These are phyloP conservation scores for Hormiphora californensis DNA, from an alignment of 37 sponge, comb jelly and placozoan species.

Conservation along the genomic window DNA sequence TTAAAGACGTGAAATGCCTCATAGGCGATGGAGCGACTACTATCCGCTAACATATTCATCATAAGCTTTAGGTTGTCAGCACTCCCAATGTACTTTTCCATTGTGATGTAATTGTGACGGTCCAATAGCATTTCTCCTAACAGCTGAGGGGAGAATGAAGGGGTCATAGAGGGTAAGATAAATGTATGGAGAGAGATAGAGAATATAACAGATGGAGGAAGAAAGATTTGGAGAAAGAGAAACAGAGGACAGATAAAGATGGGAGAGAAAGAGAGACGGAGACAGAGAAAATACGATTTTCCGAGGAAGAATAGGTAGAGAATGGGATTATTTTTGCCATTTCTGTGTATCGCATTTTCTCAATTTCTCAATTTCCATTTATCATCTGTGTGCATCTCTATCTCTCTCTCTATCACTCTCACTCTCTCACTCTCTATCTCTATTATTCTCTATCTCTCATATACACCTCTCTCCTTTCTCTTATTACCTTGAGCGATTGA, in stretches of 20 bases:
- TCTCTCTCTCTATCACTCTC: too few species aligned
- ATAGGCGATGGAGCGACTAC: slow-evolving; percentile 88
- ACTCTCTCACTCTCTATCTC: too few species aligned
- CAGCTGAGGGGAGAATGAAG: slow-evolving; percentile 61
- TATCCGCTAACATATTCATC: slow-evolving; percentile 89
- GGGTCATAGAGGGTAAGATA: too few species aligned
- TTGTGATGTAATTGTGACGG: slow-evolving; percentile 92
- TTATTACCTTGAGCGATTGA: slow-evolving; percentile 92
- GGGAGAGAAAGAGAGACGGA: background rate
- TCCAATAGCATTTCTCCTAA: slow-evolving; percentile 95
- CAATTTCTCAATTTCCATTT: too few species aligned
- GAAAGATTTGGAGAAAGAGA: background rate
- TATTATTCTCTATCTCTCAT: too few species aligned
- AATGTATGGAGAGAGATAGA: background rate
- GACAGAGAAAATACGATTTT: background rate
- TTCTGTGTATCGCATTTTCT: too few species aligned
- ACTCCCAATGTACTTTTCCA: slow-evolving; percentile 90
- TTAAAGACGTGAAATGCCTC: slow-evolving; percentile 99
- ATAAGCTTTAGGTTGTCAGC: slow-evolving; percentile 96
- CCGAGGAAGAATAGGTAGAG: background rate
- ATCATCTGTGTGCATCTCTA: too few species aligned
- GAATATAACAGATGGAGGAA: background rate
- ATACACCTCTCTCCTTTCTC: too few species aligned
- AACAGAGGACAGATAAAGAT: background rate
- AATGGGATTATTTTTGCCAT: too few species aligned